Base-by-base conservation (phyloP, 2,888 invertebrate genomes). In the Germaria angustata region DNA sequence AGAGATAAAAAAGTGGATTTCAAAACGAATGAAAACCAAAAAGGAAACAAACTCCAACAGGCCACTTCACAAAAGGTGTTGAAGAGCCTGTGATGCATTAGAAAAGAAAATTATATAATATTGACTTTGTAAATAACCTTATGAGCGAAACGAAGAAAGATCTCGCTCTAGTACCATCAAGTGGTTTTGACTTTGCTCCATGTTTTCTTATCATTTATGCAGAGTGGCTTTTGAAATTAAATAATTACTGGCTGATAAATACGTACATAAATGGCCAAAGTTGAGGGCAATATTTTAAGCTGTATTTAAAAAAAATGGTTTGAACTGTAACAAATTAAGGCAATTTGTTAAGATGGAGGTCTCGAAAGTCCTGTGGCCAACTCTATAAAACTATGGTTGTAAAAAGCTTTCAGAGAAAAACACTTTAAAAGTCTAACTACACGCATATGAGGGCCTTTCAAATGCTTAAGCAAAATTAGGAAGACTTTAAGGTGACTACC, bases 11-110 rank as follows among this genome's bases (percentile, higher is more conserved):
- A 51, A 53, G 57, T 36, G 20, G 15, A 39, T 41, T 59, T n/a
- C n/a, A 2, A 1, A 34, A 8, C 0, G 1, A 46, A 55, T 36
- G 36, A 49, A 53, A 69, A 51, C 20, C 32, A 69, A 69, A 78
- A 24, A 24, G 28, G 20, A 65, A 78, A 69, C n/a, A 44, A 28
- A 28, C 20, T 36, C 24, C 24, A 28, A 41, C 34, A 44, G 46
- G 46, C 15, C 55, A 71, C 71, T 71, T 71, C 17, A 65, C 36
- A 13, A 22, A 46, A 69, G 71, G 71, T 78, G 78, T 78, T 78
- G 28, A 69, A 71, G 63, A 28, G 55, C 17, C 49, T 57, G 11
- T 57, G 11, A 15, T 41, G 24, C 9, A 20, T 41, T 32, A n/a
- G n/a, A n/a, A n/a, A n/a, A 20, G 17, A 57, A 55, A n/a, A 20